These are phyloP conservation scores for Clavelina lepadiformis DNA, from an alignment of 23 tunicate species.

Conservation along the genomic window DNA sequence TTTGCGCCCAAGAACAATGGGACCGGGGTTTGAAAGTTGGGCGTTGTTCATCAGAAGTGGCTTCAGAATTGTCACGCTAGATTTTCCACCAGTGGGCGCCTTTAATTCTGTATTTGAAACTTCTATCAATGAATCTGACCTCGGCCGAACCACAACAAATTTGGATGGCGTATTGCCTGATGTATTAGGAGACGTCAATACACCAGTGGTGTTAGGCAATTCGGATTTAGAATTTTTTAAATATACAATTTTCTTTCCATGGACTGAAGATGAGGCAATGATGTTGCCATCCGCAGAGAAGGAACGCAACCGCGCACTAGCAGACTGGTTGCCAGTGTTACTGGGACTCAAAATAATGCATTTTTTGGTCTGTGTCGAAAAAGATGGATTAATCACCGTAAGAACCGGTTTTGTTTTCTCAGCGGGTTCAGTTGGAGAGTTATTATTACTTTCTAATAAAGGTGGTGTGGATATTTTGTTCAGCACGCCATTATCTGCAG, in stretches of 20 bases:
- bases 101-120: not conserved
- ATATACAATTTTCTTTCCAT: not conserved
- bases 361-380: too few species aligned
- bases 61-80: too few species aligned
- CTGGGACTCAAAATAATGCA: too few species aligned
- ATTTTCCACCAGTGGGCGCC: not conserved
- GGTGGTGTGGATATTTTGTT: too few species aligned
- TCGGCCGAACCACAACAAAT: not conserved
- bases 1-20: not conserved
- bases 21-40: not conserved
- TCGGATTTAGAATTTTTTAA: not conserved
- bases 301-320: not conserved
- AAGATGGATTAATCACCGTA: too few species aligned
- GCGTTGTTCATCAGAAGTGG: too few species aligned
- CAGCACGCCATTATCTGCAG: too few species aligned
- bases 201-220: not conserved
- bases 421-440: too few species aligned
- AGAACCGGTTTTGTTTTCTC: too few species aligned
- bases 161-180: not conserved
- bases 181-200: not conserved
- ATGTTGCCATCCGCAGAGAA: conserved; percentile 3
- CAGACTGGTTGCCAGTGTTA: too few species aligned
- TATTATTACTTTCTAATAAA: too few species aligned
- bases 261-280: not conserved
- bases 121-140: conserved; percentile 2